Evolutionary conservation across 1,140 invertebrate species (phyloP).

Genomic region (Panagrolaimus sp.): DNA sequence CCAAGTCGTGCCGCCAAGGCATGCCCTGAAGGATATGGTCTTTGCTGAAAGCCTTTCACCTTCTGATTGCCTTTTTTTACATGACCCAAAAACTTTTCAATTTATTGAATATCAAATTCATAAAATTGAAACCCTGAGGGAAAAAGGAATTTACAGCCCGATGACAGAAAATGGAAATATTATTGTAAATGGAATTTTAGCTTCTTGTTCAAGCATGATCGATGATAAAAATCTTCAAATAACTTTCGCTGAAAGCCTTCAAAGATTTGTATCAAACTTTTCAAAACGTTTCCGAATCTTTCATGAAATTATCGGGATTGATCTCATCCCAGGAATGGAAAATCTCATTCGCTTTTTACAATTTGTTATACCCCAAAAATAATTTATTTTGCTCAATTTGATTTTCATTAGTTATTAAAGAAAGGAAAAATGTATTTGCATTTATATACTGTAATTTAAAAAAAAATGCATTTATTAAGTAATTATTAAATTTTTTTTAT

Average conservation of each 20-base stretch:
- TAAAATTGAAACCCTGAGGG: constrained; percentile 21
- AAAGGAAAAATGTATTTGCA: no score
- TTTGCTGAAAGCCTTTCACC: constrained; percentile 37
- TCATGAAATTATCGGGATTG: constrained; percentile 22
- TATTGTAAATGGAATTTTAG: constrained; percentile 37
- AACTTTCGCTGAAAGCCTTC: constrained; percentile 32
- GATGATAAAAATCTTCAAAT: constrained; percentile 31
- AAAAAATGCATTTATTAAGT: no score
- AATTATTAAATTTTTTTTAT: no score
- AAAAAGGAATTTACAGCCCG: constrained; percentile 40
- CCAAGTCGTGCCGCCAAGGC: no score
- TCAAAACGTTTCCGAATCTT: constrained; percentile 17
- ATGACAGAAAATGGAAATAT: constrained; percentile 41
- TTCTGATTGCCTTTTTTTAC: constrained; percentile 41
- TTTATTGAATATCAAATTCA: constrained; percentile 22
- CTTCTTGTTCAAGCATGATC: constrained; percentile 38
- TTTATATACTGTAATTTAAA: no score
- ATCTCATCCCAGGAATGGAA: constrained; percentile 10
- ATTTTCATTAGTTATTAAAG: no score
- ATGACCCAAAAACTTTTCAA: background rate
- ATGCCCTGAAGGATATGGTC: constrained; percentile 15
- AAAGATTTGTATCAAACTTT: constrained; percentile 6
- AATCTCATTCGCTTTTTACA: background rate
- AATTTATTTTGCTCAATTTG: no score
- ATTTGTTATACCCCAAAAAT: constrained; percentile 7